Conservation (phyloP, 2,113 vertebrate species). For the Caloenas nicobarica region DNA sequence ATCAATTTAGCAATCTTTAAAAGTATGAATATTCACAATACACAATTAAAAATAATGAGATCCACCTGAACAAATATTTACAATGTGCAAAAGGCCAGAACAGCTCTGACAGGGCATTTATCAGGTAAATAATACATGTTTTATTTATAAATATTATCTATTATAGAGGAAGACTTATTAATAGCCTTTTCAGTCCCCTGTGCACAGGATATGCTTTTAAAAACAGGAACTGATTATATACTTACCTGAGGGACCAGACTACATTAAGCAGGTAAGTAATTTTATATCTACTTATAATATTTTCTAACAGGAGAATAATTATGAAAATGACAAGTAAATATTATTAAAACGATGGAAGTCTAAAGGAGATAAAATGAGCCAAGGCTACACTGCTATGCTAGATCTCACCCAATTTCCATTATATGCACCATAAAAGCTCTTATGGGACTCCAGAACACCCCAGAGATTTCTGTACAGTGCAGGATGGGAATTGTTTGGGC, state of each 20-base stretch:
- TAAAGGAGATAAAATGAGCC: not conserved
- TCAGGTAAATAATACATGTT: not conserved
- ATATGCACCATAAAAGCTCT: rapidly evolving
- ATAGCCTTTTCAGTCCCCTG: not conserved
- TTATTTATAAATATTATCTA: slow-evolving; percentile 29
- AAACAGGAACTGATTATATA: not conserved
- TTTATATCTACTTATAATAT: not conserved
- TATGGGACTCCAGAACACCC: not conserved
- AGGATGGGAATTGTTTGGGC: not conserved
- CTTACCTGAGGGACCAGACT: not conserved
- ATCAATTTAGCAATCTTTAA: not conserved
- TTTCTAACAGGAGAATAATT: not conserved
- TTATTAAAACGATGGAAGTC: not conserved
- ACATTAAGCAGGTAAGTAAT: not conserved
- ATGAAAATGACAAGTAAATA: not conserved
- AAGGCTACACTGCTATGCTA: not conserved
- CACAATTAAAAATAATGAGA: slow-evolving; percentile 31
- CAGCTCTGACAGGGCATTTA: not conserved
- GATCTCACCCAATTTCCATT: not conserved
- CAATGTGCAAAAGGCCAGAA: not conserved
- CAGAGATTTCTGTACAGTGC: not conserved
- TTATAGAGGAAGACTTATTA: not conserved
- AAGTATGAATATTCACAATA: not conserved
- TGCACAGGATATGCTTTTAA: not conserved
- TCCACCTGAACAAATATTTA: not conserved